These are phyloP conservation scores for Laticauda laticaudata DNA, from an alignment of 2,113 vertebrate genomes.

Conservation along the genomic window DNA sequence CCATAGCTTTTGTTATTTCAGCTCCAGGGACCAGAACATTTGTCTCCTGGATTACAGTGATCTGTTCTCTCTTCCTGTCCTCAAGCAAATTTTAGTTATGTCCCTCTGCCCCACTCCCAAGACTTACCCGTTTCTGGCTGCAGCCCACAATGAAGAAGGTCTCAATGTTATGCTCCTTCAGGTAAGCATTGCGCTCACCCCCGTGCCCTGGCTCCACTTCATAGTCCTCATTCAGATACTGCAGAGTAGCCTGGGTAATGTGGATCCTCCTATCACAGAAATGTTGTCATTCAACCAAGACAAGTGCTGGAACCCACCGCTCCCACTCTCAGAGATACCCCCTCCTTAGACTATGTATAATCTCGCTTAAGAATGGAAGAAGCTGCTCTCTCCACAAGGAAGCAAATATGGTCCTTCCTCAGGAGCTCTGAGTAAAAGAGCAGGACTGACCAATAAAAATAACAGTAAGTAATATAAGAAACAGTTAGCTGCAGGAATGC, in stretches of 20 bases:
- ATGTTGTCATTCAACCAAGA: not conserved
- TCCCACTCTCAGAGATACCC: not conserved
- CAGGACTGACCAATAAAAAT: not conserved
- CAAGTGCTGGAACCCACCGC: not conserved
- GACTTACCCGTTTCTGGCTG: constrained; percentile 90
- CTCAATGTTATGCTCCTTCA: constrained; percentile 95
- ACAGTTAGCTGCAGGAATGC: not conserved
- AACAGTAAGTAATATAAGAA: not conserved
- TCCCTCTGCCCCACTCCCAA: accelerated
- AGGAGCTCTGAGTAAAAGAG: not conserved
- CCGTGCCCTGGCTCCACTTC: constrained; percentile 93
- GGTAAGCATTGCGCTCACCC: constrained; percentile 90
- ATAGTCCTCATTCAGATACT: constrained; percentile 95
- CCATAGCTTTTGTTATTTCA: not conserved
- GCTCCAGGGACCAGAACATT: not conserved
- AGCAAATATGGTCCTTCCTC: not conserved
- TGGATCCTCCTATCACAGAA: constrained; percentile 83
- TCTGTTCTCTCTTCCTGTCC: not conserved
- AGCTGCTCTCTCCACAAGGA: not conserved
- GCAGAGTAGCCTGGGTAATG: constrained; percentile 91
- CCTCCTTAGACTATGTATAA: not conserved
- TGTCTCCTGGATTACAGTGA: not conserved
- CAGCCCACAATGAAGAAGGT: constrained; percentile 94
- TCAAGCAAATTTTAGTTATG: accelerated
- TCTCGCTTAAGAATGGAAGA: not conserved